Conservation (phyloP, 92 coral and sea anemone species). For the Porites lobata region DNA sequence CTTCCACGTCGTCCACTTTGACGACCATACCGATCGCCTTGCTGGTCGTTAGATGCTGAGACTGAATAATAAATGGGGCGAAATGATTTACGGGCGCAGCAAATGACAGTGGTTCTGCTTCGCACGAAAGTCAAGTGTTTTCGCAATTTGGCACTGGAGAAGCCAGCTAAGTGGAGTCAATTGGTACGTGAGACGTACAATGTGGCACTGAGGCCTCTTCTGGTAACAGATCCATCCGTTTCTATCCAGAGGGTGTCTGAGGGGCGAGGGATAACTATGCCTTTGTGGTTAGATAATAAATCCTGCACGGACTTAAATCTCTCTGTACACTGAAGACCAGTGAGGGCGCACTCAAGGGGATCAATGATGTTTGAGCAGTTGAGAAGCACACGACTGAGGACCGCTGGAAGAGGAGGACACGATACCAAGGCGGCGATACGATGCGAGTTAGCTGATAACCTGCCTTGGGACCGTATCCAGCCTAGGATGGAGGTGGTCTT, state of each 20-base stretch:
- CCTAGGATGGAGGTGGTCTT: not conserved
- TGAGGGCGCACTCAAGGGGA: not conserved
- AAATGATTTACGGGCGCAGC: too few species aligned
- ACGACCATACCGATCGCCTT: too few species aligned
- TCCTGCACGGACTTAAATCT: conserved; percentile 2
- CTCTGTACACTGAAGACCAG: conserved; percentile 9
- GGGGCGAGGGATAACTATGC: conserved; percentile 38
- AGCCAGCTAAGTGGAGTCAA: conserved; percentile 29
- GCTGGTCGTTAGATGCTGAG: too few species aligned
- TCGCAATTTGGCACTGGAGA: conserved; percentile 37
- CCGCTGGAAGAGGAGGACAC: too few species aligned
- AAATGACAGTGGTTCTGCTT: too few species aligned
- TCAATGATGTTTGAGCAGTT: not conserved
- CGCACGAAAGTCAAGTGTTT: not conserved
- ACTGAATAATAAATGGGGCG: too few species aligned
- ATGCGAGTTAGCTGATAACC: not conserved
- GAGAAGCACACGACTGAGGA: too few species aligned
- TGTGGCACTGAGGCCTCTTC: conserved; percentile 27
- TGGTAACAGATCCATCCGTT: not conserved
- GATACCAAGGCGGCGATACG: not conserved
- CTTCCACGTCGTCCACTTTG: too few species aligned
- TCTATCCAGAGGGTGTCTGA: conserved; percentile 15
- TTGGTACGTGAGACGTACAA: conserved; percentile 35
- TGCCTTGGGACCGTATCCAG: conserved; percentile 8
- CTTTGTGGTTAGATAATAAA: not conserved